Evolutionary conservation across 2,113 vertebrate genomes (phyloP), one percentile per base, ranked within the genome.

Genomic region (Ceyx melanurus): DNA sequence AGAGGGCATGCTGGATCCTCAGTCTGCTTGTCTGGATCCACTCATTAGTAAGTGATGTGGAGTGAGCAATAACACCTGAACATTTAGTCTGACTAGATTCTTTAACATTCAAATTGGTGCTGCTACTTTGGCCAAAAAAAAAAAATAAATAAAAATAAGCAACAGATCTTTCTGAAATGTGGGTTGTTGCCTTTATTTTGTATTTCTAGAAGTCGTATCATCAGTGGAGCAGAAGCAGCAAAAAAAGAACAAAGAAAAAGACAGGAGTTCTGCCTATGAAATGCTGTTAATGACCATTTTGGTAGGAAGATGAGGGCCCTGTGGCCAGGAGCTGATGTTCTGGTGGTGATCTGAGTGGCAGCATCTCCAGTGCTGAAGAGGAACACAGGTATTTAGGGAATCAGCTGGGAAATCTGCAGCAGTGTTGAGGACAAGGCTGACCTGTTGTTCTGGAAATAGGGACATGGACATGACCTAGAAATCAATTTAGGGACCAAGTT

Each of bases 1-100:
- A 93, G 84, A 96, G 84, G 90, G 84, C 92, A 96, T 66, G 77
- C 84, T 89, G 84, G 87, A 95, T 93, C n/a, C 78, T 88, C 84
- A 43, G 57, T 93, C 82, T 96, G 89, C 87, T 94, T 91, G 94
- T 91, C 82, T 93, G 87, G 89, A 95, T 95, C 72, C 75, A 82
- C 76, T 94, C 91, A 80, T 93, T 83, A 95, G 87, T 88, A 88
- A 91, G 89, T 86, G 73, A 91, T 1, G 1, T 35, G 48, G 48
- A 88, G 79, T 57, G 89, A 96, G 87, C 82, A 89, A 76, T 35
- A 85, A 71, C 13, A 93, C 87, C 89, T 94, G 92, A 87, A 91
- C 85, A 57, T 86, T 91, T 61, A 73, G 82, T 75, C 66, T 73
- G 62, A n/a, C 51, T 6, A 82, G 50, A 76, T 62, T 62, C 72